Conservation (phyloP, 2,888 invertebrate species). For the Gandaritis pyraliata region DNA sequence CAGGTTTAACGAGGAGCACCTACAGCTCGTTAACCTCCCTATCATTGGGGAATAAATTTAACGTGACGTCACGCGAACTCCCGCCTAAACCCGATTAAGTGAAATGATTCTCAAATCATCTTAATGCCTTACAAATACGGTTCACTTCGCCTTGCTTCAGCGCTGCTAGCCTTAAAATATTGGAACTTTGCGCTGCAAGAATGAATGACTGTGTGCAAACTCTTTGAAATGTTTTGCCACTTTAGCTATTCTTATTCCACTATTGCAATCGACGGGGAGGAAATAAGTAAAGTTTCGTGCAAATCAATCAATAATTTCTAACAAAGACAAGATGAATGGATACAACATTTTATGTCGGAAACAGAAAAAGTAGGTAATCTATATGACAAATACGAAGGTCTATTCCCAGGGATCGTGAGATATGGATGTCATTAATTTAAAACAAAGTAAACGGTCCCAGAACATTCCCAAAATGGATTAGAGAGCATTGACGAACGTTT, state of each 20-base stretch:
- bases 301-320: slow-evolving; percentile 42
- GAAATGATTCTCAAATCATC: slow-evolving; percentile 50
- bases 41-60: slow-evolving; percentile 66
- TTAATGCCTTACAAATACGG: slow-evolving; percentile 47
- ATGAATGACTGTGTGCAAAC: slow-evolving; percentile 58
- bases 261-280: slow-evolving; percentile 41
- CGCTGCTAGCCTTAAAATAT: slow-evolving; percentile 55
- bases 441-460: slow-evolving; percentile 66
- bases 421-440: slow-evolving; percentile 70
- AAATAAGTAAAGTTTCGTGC: slow-evolving; percentile 42
- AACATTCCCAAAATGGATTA: slow-evolving; percentile 61
- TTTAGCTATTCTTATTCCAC: slow-evolving; percentile 50
- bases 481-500: slow-evolving; percentile 60
- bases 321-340: slow-evolving; percentile 52
- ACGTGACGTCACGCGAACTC: slow-evolving; percentile 56
- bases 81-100: slow-evolving; percentile 50
- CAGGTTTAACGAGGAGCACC: slow-evolving; percentile 68
- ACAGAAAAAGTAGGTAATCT: slow-evolving; percentile 74
- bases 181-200: slow-evolving; percentile 47
- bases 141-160: slow-evolving; percentile 44
- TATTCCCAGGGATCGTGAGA: slow-evolving; percentile 67
- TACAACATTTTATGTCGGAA: slow-evolving; percentile 59
- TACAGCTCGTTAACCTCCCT: slow-evolving; percentile 70
- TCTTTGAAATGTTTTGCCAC: slow-evolving; percentile 53
- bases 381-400: slow-evolving; percentile 74